A percentile compares a stretch with the other conserved stretches of the same genome.
Evolutionary conservation across 2,113 vertebrate genomes (phyloP).

Genomic region (Antechinus stuartii): DNA sequence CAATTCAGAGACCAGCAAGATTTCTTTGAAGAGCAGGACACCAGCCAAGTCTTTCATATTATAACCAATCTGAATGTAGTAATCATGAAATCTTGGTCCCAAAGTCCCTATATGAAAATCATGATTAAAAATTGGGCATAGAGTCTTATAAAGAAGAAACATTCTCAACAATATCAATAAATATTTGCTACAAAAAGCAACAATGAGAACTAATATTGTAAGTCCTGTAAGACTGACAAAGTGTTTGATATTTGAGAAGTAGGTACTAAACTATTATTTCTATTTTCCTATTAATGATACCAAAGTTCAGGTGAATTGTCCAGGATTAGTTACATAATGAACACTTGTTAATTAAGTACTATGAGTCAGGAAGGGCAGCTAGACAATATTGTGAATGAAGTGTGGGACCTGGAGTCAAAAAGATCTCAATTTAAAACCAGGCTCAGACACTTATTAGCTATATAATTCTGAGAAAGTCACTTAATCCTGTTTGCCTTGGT

Average conservation of each 20-base stretch:
- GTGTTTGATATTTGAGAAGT: neutral
- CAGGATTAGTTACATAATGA: neutral
- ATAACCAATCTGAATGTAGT: neutral
- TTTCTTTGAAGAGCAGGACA: neutral
- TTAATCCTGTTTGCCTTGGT: no score
- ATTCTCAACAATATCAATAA: neutral
- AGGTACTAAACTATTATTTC: neutral
- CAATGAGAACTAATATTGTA: neutral
- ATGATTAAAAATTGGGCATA: neutral
- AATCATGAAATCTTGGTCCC: neutral
- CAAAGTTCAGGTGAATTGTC: neutral
- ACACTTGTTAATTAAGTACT: neutral
- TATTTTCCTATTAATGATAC: neutral
- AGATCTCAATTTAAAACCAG: no score
- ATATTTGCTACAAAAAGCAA: neutral
- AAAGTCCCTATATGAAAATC: neutral
- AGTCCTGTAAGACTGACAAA: neutral
- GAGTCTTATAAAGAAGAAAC: neutral
- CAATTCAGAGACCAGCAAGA: conserved; percentile 1
- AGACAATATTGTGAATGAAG: no score
- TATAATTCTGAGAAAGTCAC: no score
- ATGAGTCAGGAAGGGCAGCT: neutral
- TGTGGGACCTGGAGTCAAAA: no score
- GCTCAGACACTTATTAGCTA: no score
- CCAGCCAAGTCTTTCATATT: neutral